A percentile compares a stretch with the other conserved stretches of the same genome.
Conservation (phyloP, 2,888 invertebrate species). For the Calameuta idolon region DNA sequence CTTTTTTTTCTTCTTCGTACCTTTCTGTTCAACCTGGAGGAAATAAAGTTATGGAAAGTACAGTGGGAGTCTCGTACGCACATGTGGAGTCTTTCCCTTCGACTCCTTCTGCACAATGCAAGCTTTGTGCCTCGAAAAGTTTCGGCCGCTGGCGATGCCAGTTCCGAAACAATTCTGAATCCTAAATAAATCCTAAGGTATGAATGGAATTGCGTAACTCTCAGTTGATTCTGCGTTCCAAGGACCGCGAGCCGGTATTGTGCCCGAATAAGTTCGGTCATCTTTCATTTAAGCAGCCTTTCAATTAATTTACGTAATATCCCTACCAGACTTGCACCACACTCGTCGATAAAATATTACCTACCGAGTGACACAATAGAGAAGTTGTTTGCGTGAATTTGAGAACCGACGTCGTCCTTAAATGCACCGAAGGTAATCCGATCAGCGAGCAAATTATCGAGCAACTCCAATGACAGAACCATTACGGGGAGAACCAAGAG, state of each 20-base stretch:
- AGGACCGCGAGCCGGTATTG: neutral
- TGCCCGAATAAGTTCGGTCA: neutral
- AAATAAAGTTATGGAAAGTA: neutral
- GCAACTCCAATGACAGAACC: neutral
- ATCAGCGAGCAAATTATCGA: neutral
- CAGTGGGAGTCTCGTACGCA: neutral
- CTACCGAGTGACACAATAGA: neutral
- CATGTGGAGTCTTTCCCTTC: neutral
- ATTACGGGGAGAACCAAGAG: neutral
- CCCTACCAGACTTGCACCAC: neutral
- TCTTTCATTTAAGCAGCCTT: neutral
- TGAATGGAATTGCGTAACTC: neutral
- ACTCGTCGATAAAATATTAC: neutral
- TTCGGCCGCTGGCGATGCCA: neutral
- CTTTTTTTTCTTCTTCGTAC: neutral
- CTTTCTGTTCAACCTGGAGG: neutral
- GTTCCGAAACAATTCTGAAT: neutral
- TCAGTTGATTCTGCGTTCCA: neutral
- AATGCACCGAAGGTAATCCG: neutral
- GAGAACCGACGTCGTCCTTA: neutral
- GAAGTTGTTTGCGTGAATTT: neutral
- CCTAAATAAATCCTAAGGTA: neutral
- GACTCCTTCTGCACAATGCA: neutral
- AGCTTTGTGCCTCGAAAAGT: neutral
- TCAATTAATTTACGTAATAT: no score